Conservation (phyloP, 2,113 vertebrate species). For the Rhineura floridana region DNA sequence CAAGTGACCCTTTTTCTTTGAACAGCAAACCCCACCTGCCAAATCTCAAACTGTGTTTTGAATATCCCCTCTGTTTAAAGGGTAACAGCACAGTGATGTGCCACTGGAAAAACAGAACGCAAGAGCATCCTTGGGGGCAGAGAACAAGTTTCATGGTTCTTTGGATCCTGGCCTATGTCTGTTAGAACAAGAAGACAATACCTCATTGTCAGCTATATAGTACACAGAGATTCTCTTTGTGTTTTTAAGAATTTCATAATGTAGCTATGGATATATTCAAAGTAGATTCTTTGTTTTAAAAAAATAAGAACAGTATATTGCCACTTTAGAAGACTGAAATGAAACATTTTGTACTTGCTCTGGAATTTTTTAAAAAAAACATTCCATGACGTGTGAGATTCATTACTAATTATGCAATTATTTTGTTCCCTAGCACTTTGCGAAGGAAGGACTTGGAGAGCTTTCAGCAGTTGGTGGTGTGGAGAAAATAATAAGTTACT, state of each 20-base stretch:
- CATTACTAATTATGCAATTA: constrained; percentile 78
- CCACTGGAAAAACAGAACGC: neutral
- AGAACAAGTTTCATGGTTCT: neutral
- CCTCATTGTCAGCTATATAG: neutral
- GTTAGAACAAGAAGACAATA: neutral
- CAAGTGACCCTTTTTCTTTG: neutral
- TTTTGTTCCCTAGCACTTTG: constrained; percentile 63
- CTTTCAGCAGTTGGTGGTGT: constrained; percentile 74
- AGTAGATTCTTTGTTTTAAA: neutral
- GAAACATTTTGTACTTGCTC: constrained; percentile 62
- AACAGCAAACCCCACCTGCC: neutral
- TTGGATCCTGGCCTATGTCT: neutral
- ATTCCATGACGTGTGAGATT: constrained; percentile 65
- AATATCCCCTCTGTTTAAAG: neutral
- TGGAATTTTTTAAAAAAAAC: constrained; percentile 55
- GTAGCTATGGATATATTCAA: neutral
- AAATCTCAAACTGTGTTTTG: neutral
- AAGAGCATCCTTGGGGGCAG: neutral
- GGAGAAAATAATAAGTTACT: constrained; percentile 70
- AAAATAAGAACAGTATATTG: constrained; percentile 8
- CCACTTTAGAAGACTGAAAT: constrained; percentile 26
- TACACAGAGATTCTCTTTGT: neutral
- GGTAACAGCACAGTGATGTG: neutral
- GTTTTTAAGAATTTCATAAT: neutral
- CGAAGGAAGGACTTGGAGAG: constrained; percentile 71